Evolutionary conservation across 2,797 vertebrate genomes (phyloP), one percentile per base, ranked within the genome.

Genomic region (Leptodactylus fallax): DNA sequence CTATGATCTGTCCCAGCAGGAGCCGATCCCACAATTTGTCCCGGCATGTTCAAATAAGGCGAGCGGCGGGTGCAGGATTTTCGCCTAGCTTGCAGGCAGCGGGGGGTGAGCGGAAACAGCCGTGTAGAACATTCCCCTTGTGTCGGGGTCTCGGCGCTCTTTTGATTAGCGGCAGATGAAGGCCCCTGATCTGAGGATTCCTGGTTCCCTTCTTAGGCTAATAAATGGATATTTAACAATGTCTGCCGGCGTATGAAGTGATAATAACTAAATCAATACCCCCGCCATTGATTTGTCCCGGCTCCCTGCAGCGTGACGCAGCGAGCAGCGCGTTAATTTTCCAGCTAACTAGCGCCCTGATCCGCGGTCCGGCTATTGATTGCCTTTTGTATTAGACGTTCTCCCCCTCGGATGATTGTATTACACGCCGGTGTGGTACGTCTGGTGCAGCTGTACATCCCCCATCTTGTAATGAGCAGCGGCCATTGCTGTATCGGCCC

Each of bases 211-310:
- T 90, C 92, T 89, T 87, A 91, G 92, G 93, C 92, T 95, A 95
- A 95, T 95, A 96, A 95, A 97, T 97, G 96, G 96, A 95, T 95
- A 93, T 97, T 98, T 97, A 97, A 97, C 96, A 95, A 96, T 96
- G 96, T 97, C 95, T 94, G 91, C 36, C 94, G 96, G 96, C 96
- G 92, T 97, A 97, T 97, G 93, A 93, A 93, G 93, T 93, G 93
- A 94, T 94, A 94, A 93, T 93, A 93, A 93, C 93, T 93, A 93
- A 93, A 94, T 94, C 93, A 96, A 97, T 97, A 97, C 91, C 89
- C 93, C 90, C 90, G 92, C 92, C 93, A 95, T 94, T 95, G 95
- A 95, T 95, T 95, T 94, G 88, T 93, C 91, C 93, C 92, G 92
- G 92, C 93, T 92, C 92, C 93, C 91, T 93, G 93, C 92, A 94